Conservation (phyloP, 2,888 invertebrate species). For the Pristionchus arcanus region DNA sequence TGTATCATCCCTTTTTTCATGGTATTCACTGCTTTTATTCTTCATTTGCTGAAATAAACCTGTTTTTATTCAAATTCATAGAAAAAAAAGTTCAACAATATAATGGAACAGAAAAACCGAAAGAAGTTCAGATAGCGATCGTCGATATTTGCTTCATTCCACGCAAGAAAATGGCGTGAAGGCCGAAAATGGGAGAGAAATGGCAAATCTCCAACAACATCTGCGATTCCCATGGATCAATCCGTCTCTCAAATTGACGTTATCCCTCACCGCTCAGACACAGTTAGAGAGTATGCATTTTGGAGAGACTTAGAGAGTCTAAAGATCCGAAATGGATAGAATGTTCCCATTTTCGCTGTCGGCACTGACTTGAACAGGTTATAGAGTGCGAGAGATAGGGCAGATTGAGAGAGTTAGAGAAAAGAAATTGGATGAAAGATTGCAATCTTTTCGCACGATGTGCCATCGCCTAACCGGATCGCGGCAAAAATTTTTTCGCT, state of each 20-base stretch:
- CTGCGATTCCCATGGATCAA: no score
- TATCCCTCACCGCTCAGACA: background rate
- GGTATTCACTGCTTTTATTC: background rate
- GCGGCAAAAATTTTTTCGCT: background rate
- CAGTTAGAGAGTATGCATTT: background rate
- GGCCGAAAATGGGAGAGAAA: no score
- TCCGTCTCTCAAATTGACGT: background rate
- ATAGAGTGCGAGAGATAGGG: no score
- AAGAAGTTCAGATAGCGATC: background rate
- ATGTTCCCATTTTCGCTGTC: no score
- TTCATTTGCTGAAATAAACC: no score
- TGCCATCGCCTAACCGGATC: background rate
- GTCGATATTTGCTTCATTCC: background rate
- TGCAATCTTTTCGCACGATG: background rate
- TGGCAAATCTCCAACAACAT: no score
- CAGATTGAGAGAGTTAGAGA: no score
- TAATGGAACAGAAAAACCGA: background rate
- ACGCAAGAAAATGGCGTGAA: background rate
- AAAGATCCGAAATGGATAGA: no score
- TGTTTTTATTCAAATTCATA: background rate
- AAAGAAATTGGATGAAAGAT: background rate
- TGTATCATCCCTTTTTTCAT: background rate
- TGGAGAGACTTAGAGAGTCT: background rate
- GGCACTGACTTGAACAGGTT: no score
- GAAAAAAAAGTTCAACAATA: background rate